Base-by-base conservation (phyloP, 2,888 invertebrate species). In the Euplagia quadripunctaria region DNA sequence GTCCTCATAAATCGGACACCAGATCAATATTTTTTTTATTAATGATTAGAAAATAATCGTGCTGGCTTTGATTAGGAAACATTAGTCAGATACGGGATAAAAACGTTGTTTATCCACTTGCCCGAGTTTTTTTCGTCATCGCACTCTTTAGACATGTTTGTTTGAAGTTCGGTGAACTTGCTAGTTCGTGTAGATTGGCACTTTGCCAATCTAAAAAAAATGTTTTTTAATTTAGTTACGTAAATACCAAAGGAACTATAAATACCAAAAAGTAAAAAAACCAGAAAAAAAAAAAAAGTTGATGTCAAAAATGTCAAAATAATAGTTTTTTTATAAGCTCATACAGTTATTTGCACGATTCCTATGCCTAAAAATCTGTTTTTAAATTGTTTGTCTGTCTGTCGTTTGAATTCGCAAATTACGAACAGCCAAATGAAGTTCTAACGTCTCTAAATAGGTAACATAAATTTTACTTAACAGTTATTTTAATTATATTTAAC, bases 161-260 rank as follows among this genome's bases (percentile, higher is more conserved):
- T 67, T 66, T 9, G 11, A 67, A 70, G 73, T 70, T 74, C 67
- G 70, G 31, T 41, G 66, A 70, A 70, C 73, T 70, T 51, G 49
- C 20, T 64, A 31, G 17, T 68, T 63, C 42, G 31, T 64, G 31
- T 31, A 42, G 14, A 9, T 20, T 14, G 72, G 68, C 67, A 72
- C 14, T 52, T 43, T 63, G 72, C 72, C 72, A 68, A 72, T 31
- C 16, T 31, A 11, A 61, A 49, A 9, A 61, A 69, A 42, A 55
- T 11, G 17, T 11, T 17, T 20, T 58, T 20, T n/a, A 41, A 68
- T 68, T 31, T 8, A 46, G 6, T 46, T 20, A 8, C 20, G 31
- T 4, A 31, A 9, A 31, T 46, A 43, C 58, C n/a, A 16, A n/a
- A 46, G 16, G 14, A 58, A 58, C 58, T 68, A 68, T 58, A 4